These are phyloP conservation scores for Tokudaia muenninki DNA, from an alignment of 2,797 vertebrate species.

Conservation along the genomic window DNA sequence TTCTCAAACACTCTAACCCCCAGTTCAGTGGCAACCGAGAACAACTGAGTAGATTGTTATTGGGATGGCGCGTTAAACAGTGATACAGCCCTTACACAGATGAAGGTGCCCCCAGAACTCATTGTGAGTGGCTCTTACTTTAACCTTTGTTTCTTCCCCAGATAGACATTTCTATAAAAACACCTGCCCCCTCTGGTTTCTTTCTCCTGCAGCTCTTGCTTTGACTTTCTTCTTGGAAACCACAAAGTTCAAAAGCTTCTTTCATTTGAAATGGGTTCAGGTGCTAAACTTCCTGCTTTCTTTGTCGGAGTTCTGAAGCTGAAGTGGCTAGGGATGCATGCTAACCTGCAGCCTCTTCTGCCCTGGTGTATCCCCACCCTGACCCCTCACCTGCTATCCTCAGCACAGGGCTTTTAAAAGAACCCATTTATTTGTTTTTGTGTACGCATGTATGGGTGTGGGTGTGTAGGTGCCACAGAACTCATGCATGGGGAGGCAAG, in stretches of 20 bases:
- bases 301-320: constrained; percentile 17
- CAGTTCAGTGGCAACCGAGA: background rate
- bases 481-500: background rate
- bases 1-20: background rate
- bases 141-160: background rate
- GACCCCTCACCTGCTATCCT: background rate
- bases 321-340: background rate
- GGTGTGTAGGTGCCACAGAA: background rate
- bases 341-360: background rate
- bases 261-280: background rate
- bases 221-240: fast-evolving
- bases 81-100: background rate
- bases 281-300: background rate
- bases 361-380: background rate
- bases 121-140: background rate
- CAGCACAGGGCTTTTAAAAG: background rate
- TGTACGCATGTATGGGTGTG: background rate
- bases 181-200: background rate
- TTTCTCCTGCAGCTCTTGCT: background rate
- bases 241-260: background rate
- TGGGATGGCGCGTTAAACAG: background rate
- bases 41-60: background rate
- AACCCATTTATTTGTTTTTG: background rate
- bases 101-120: background rate
- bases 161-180: background rate